phyloP scores from a whole-genome alignment of 2,113 vertebrate genomes.

The Carassius carassius region DNA sequence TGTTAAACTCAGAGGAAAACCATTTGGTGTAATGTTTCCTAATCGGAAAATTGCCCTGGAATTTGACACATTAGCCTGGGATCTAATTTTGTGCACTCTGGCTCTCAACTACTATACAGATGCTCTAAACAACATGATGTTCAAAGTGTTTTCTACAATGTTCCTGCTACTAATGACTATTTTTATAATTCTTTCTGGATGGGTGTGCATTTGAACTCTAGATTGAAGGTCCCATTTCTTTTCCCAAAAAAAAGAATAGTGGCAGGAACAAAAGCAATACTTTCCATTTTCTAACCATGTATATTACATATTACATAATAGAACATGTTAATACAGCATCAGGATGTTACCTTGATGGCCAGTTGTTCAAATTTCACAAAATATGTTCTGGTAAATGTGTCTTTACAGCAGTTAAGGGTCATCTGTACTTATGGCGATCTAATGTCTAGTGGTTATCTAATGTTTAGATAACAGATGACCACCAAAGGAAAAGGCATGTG shows the following conservation, averaged over 20 bases:
- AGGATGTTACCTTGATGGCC: too few species aligned
- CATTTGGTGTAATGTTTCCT: conserved; percentile 2
- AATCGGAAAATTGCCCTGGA: conserved; percentile 4
- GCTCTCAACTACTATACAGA: background rate
- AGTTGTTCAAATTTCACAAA: background rate
- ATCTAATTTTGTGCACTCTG: background rate
- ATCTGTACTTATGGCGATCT: background rate
- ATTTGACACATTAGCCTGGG: conserved; percentile 18
- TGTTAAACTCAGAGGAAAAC: conserved; percentile 1
- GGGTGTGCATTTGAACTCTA: background rate
- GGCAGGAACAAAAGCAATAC: background rate
- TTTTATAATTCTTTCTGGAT: background rate
- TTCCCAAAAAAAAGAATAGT: background rate
- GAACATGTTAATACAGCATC: conserved; percentile 2
- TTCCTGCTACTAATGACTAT: background rate
- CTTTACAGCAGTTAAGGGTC: background rate
- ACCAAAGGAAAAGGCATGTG: background rate
- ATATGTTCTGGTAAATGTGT: background rate
- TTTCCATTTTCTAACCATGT: conserved; percentile 17
- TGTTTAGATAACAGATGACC: background rate
- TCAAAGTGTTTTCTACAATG: background rate
- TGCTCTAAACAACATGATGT: background rate
- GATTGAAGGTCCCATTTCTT: background rate
- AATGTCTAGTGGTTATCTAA: too few species aligned
- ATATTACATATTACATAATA: conserved; percentile 12